A percentile compares a stretch with the other conserved stretches of the same genome.
These are phyloP conservation scores for Athene cunicularia DNA, from an alignment of 2,113 vertebrate genomes.

Conservation along the genomic window DNA sequence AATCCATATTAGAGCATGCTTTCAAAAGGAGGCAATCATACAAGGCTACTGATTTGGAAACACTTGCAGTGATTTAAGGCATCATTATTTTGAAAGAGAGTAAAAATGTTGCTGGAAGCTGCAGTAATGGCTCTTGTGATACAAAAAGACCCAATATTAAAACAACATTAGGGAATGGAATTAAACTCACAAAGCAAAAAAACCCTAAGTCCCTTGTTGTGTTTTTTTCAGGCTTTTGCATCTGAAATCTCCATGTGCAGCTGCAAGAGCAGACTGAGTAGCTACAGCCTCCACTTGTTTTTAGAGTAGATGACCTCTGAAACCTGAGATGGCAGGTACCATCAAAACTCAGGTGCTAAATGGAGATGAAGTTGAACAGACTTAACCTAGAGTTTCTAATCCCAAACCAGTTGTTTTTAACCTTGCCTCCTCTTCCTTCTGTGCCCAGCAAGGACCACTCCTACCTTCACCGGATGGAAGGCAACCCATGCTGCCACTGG, in stretches of 20 bases:
- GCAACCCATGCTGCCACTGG: background rate
- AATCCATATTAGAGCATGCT: constrained; percentile 11
- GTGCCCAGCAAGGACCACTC: background rate
- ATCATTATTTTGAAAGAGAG: constrained; percentile 26
- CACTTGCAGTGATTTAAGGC: constrained; percentile 34
- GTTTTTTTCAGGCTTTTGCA: background rate
- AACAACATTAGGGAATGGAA: background rate
- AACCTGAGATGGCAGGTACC: background rate
- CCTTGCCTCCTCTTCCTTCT: background rate
- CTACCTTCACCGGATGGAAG: background rate
- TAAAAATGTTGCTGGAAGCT: constrained; percentile 6
- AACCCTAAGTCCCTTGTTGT: background rate
- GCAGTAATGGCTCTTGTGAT: background rate
- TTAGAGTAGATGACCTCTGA: background rate
- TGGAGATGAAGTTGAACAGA: background rate
- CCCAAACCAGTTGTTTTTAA: background rate
- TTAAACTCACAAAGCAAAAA: background rate
- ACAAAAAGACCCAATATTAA: background rate
- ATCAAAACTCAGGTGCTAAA: background rate
- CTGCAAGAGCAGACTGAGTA: background rate
- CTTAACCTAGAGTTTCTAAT: background rate
- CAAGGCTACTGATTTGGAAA: constrained; percentile 33
- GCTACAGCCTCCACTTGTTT: background rate
- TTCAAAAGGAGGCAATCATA: constrained; percentile 24
- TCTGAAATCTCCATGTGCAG: background rate